Base-by-base conservation (phyloP, 2,888 invertebrate species). In the Rhagophthalmus giganteus region DNA sequence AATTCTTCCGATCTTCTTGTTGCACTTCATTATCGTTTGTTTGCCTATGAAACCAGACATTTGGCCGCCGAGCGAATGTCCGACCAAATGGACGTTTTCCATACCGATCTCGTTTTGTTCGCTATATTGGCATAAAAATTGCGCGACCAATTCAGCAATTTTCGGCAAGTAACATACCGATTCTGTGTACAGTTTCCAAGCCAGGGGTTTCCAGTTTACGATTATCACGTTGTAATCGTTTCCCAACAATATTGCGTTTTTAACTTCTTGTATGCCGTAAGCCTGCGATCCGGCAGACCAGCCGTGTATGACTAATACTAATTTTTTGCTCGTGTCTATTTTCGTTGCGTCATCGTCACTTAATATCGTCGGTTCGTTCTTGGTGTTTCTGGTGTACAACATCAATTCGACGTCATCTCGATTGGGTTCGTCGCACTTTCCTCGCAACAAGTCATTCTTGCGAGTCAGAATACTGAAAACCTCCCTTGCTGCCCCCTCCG, bases 21-120 rank as follows among this genome's bases (percentile, higher is more conserved):
- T 9, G 16, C 42, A 42, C 8, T 25, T 1, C 2, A 4, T 14
- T 24, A 24, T 8, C 9, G 27, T 31, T 3, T 25, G 3, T 20
- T 38, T 31, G 2, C 46, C 46, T 9, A 30, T 13, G 3, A 35
- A 11, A 2, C 46, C 46, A 2, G 32, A 20, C 10, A 46, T 13
- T 24, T 46, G 46, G 14, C 13, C 46, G 20, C 46, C 46, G 8
- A 46, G 7, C 2, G 46, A 46, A 15, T 46, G 46, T 2, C 46
- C 46, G 24, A 46, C 11, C 5, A 30, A 11, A 13, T 46, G 46
- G 11, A 46, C 10, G 8, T 9, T 3, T 13, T 11, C 16, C 16
- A 41, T 2, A 10, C 6, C 9, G 7, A 37, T 5, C 9, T 28
- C 10, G 8, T 16, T 11, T 7, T 28, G 8, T 5, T 8, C 3